A percentile compares a stretch with the other conserved stretches of the same genome.
phyloP scores from a whole-genome alignment of 2,888 invertebrate species.

The Standfussiana lucernea region DNA sequence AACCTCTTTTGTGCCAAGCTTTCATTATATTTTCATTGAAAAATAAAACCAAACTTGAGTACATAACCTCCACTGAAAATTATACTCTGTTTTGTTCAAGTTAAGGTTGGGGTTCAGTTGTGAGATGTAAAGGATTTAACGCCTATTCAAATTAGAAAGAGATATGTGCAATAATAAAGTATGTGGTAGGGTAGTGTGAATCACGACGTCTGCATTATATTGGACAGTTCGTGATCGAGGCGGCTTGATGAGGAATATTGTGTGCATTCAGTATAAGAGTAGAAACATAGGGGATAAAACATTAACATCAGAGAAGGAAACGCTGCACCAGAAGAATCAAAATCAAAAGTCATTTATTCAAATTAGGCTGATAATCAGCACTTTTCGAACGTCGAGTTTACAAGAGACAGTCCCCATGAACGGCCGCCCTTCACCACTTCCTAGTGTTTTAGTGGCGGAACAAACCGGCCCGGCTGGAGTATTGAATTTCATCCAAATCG shows the following conservation, averaged over 20 bases:
- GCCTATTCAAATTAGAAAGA: background rate
- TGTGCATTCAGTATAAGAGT: slow-evolving; percentile 48
- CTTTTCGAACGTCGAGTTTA: too few species aligned
- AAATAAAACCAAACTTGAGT: slow-evolving; percentile 40
- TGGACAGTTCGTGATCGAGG: slow-evolving; percentile 73
- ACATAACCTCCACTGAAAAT: background rate
- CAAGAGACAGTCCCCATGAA: too few species aligned
- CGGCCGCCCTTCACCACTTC: too few species aligned
- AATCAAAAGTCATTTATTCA: too few species aligned
- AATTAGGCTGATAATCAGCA: too few species aligned
- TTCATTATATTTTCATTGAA: slow-evolving; percentile 49
- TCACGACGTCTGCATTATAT: slow-evolving; percentile 80
- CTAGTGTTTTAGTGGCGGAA: too few species aligned
- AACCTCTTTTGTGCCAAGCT: slow-evolving; percentile 40
- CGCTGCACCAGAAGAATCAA: background rate
- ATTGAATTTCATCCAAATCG: background rate
- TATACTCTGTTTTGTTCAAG: background rate
- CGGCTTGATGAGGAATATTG: slow-evolving; percentile 64
- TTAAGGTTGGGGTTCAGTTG: slow-evolving; percentile 28
- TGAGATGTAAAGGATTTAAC: background rate
- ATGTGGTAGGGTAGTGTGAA: slow-evolving; percentile 73
- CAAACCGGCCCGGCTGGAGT: background rate
- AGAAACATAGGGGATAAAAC: slow-evolving; percentile 36
- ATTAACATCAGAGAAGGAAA: background rate
- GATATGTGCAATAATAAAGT: slow-evolving; percentile 69